These are phyloP conservation scores for Tokudaia tokunoshimensis DNA, from an alignment of 2,797 vertebrate genomes.

Conservation along the genomic window DNA sequence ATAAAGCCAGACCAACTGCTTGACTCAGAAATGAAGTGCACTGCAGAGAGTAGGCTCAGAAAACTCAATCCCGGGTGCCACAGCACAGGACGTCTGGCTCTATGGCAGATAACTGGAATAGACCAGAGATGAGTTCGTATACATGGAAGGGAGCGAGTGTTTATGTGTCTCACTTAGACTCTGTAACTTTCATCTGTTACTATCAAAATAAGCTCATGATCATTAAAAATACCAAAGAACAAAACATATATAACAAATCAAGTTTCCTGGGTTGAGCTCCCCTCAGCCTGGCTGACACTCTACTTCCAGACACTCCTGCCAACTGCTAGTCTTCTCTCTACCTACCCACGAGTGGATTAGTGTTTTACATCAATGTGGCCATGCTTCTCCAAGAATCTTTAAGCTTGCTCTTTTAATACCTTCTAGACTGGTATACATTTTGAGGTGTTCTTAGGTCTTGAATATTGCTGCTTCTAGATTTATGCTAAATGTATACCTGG, in stretches of 20 bases:
- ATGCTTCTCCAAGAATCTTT: background rate
- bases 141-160: background rate
- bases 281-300: accelerated
- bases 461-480: background rate
- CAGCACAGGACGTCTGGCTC: background rate
- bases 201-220: background rate
- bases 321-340: background rate
- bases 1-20: background rate
- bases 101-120: background rate
- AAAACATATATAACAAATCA: background rate
- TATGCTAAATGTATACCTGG: background rate
- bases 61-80: background rate
- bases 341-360: background rate
- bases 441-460: background rate
- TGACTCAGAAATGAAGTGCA: background rate
- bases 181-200: background rate
- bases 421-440: background rate
- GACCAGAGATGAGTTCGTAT: background rate
- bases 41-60: background rate
- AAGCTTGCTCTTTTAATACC: background rate
- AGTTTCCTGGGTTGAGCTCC: background rate
- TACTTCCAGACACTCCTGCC: background rate
- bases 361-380: background rate
- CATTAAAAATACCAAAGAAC: background rate
- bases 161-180: background rate